A percentile compares a stretch with the other conserved stretches of the same genome.
Conservation (phyloP, 2,888 invertebrate species). For the Scaptomyza tumidula region DNA sequence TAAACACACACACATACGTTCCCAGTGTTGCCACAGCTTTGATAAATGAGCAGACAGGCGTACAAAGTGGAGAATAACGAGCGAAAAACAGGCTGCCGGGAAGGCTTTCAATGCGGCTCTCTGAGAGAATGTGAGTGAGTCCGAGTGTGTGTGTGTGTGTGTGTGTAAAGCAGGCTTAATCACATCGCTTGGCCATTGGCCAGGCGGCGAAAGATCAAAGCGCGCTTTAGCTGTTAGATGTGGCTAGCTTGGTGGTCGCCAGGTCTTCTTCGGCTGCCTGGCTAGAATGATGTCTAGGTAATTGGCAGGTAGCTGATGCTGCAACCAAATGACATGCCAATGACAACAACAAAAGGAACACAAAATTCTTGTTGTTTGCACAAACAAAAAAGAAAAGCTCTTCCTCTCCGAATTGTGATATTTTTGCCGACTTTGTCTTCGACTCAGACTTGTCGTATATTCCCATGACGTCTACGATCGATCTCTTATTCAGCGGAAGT, state of each 20-base stretch:
- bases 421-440: conserved; percentile 38
- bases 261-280: conserved; percentile 31
- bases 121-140: conserved; percentile 16
- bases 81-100: conserved; percentile 65
- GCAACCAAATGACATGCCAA: conserved; percentile 75
- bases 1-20: conserved; percentile 31
- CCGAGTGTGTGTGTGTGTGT: conserved; percentile 31
- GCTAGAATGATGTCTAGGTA: conserved; percentile 73
- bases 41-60: conserved; percentile 82
- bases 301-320: conserved; percentile 74
- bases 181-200: conserved; percentile 82
- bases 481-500: conserved; percentile 73
- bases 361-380: not conserved
- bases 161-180: conserved; percentile 79
- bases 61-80: conserved; percentile 79
- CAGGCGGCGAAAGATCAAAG: conserved; percentile 78
- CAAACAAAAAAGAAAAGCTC: conserved; percentile 34
- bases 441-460: conserved; percentile 40
- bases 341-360: conserved; percentile 30
- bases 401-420: conserved; percentile 65
- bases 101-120: conserved; percentile 32
- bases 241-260: conserved; percentile 76
- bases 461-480: conserved; percentile 74
- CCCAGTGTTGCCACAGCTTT: conserved; percentile 63
- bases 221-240: conserved; percentile 72